Percentiles rank a stretch among this genome's conserved stretches.
Evolutionary conservation across 2,888 invertebrate species (phyloP).

Genomic region (Lasioglossum leucozonium): DNA sequence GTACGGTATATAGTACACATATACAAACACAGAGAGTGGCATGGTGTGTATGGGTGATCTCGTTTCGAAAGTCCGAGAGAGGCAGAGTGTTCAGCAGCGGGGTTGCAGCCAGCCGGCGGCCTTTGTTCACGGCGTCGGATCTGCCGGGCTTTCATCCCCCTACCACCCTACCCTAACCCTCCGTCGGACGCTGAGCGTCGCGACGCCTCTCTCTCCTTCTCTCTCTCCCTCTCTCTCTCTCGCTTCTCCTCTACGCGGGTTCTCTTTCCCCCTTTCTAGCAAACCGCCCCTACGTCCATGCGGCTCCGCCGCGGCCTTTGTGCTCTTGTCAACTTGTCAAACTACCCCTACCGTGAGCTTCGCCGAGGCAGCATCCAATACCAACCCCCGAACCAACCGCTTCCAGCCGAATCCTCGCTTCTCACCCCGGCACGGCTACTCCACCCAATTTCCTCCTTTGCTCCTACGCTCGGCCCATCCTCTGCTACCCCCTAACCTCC

Average conservation of each 20-base stretch:
- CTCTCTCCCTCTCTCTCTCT: constrained; percentile 48
- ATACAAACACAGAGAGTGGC: not conserved
- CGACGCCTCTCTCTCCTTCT: constrained; percentile 86
- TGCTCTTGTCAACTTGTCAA: constrained; percentile 85
- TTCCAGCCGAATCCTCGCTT: constrained; percentile 62
- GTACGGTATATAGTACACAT: not conserved
- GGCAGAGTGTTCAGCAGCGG: constrained; percentile 23
- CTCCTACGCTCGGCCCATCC: not conserved
- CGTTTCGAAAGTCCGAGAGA: constrained; percentile 67
- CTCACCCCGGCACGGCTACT: constrained; percentile 59
- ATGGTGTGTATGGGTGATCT: constrained; percentile 66
- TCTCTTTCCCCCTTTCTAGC: constrained; percentile 11
- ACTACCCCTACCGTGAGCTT: constrained; percentile 80
- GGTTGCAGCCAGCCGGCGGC: constrained; percentile 61
- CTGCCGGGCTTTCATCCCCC: constrained; percentile 72
- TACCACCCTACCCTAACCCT: constrained; percentile 67
- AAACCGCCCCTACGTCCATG: constrained; percentile 65
- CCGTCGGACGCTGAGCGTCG: constrained; percentile 85
- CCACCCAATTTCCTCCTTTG: constrained; percentile 58
- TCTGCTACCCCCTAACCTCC: constrained; percentile 5
- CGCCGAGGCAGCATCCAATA: constrained; percentile 79
- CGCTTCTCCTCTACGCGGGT: constrained; percentile 41
- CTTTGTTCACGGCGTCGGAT: constrained; percentile 80
- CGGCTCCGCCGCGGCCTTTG: constrained; percentile 84
- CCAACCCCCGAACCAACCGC: constrained; percentile 70